Conservation (phyloP, 2,888 invertebrate species). For the Stegana nigrithorax region DNA sequence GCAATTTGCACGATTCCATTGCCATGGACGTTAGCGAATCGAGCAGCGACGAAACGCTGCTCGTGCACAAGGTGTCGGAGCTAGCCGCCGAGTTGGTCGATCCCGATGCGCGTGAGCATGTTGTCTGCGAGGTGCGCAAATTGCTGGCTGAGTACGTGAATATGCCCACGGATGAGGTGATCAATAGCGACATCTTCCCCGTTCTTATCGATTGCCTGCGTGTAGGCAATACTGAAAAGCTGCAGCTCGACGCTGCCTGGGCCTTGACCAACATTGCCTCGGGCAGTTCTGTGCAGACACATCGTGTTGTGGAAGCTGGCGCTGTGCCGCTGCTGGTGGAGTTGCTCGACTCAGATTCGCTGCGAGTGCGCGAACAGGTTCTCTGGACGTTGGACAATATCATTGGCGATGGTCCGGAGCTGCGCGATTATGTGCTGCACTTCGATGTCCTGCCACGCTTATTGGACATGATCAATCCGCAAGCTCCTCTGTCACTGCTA, state of each 20-base stretch:
- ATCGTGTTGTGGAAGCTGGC: neutral
- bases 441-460: neutral
- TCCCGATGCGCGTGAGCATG: too few relatives aligned
- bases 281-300: neutral
- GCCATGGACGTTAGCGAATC: too few relatives aligned
- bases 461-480: neutral
- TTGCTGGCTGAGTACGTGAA: too few relatives aligned
- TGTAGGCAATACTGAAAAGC: neutral
- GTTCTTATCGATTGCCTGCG: neutral
- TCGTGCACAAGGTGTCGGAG: too few relatives aligned
- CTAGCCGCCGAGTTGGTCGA: too few relatives aligned
- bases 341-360: neutral
- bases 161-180: too few relatives aligned
- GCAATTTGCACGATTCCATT: too few relatives aligned
- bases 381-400: neutral
- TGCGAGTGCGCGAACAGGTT: neutral
- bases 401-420: neutral
- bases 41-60: too few relatives aligned
- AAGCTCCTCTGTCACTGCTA: neutral
- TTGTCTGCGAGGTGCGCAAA: too few relatives aligned
- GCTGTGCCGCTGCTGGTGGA: neutral
- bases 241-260: too few relatives aligned
- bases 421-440: neutral
- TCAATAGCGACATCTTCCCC: neutral
- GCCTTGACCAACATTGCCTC: neutral